Evolutionary conservation across 1,140 invertebrate genomes (phyloP), one percentile per base, ranked within the genome.

Genomic region (Papilio dardanus): DNA sequence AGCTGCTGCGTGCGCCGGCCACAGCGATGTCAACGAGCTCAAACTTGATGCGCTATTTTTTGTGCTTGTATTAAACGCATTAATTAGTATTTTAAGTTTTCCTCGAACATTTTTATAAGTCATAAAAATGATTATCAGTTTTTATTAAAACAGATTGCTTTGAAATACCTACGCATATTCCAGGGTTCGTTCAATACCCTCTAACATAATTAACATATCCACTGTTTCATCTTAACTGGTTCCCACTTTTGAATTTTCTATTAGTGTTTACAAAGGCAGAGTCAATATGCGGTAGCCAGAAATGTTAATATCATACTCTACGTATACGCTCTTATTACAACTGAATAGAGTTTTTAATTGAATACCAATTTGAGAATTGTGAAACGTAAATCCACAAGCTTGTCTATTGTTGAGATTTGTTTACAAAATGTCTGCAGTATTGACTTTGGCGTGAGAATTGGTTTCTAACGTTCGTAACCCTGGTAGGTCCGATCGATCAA

Each of bases 161-260:
- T 28, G 24, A 37, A 68, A 24, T 68, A 33, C 35, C 19, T 28
- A 58, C 54, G 10, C 12, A 58, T 10, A 28, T 16, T 40, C 50
- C 21, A 54, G 28, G n/a, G 6, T 73, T 21, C 46, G 71, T 58
- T 73, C 46, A 54, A 71, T 46, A 71, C 35, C 78, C 75, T 80
- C 82, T 81, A 80, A 83, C 75, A 76, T 81, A 86, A 90, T 90
- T 90, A 92, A 90, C 85, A 87, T 90, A 90, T 90, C 82, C 85
- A 90, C 83, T 91, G 86, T 90, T 90, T 89, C 86, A 83, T 88
- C 87, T 86, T 86, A 88, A 90, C 86, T 88, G 87, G 88, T 89
- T 89, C 81, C 83, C 81, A 89, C 84, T 85, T 85, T 85, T 85
- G 82, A 83, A 85, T 86, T 84, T 81, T 77, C 85, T 88, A 91